Evolutionary conservation across 2,113 vertebrate genomes (phyloP).

Genomic region (Pangasianodon gigas): DNA sequence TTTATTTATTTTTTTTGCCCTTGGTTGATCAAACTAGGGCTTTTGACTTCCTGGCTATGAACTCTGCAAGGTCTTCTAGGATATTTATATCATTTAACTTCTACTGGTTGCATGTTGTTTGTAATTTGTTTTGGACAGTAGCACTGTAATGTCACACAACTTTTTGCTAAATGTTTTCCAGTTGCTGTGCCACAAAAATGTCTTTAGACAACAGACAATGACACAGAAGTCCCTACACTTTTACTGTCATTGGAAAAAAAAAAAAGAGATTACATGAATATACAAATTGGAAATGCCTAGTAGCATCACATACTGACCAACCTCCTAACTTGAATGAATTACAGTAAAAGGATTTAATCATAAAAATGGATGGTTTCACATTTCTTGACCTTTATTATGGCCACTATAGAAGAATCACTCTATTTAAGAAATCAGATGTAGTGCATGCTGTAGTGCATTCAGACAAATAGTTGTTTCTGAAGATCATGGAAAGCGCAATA

Average conservation of each 20-base stretch:
- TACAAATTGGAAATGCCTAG: neutral
- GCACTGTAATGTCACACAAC: neutral
- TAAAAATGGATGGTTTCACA: neutral
- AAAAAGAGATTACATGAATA: neutral
- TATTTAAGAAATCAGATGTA: neutral
- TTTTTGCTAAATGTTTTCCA: neutral
- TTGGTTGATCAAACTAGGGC: neutral
- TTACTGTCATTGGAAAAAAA: neutral
- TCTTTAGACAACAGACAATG: neutral
- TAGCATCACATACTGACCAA: neutral
- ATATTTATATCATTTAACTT: neutral
- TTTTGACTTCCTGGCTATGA: neutral
- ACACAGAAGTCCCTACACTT: neutral
- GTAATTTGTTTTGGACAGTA: neutral
- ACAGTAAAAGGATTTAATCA: neutral
- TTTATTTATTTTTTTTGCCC: neutral
- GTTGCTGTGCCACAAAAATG: neutral
- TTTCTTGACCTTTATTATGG: neutral
- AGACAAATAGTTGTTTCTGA: neutral
- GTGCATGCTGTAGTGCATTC: neutral
- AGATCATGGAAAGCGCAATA: neutral
- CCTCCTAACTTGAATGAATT: neutral
- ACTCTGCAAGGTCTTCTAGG: neutral
- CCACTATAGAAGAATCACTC: neutral
- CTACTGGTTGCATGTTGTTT: neutral